phyloP scores from a whole-genome alignment of 2,113 vertebrate species.

The Otus sunia region DNA sequence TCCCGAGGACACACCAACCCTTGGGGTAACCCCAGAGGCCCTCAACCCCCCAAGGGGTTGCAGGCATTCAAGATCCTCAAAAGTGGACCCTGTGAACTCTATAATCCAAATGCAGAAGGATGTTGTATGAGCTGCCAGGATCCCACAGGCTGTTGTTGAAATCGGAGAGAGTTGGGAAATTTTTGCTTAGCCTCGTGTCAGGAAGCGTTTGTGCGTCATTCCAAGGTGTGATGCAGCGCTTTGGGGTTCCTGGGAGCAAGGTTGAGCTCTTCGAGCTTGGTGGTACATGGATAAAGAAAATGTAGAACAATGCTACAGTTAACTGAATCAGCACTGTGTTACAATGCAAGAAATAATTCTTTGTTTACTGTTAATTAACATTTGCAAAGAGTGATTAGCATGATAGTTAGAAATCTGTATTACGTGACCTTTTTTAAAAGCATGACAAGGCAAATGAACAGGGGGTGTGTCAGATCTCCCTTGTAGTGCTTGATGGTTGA shows the following conservation, averaged over 20 bases:
- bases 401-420: not conserved
- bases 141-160: not conserved
- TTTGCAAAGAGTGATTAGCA: not conserved
- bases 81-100: not conserved
- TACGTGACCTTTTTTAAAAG: not conserved
- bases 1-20: not conserved
- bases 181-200: rapidly evolving
- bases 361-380: not conserved
- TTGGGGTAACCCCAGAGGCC: not conserved
- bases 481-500: rapidly evolving
- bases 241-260: not conserved
- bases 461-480: not conserved
- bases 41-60: not conserved
- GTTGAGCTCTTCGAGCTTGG: not conserved
- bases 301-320: not conserved
- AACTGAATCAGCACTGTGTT: not conserved
- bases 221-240: not conserved
- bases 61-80: not conserved
- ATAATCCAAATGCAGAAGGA: no score
- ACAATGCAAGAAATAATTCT: not conserved
- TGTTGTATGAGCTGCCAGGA: no score
- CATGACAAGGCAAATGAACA: not conserved
- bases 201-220: not conserved
- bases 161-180: not conserved
- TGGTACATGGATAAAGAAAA: not conserved